Evolutionary conservation across 1,140 invertebrate genomes (phyloP), one percentile per base, ranked within the genome.

Genomic region (Carposina sasakii): DNA sequence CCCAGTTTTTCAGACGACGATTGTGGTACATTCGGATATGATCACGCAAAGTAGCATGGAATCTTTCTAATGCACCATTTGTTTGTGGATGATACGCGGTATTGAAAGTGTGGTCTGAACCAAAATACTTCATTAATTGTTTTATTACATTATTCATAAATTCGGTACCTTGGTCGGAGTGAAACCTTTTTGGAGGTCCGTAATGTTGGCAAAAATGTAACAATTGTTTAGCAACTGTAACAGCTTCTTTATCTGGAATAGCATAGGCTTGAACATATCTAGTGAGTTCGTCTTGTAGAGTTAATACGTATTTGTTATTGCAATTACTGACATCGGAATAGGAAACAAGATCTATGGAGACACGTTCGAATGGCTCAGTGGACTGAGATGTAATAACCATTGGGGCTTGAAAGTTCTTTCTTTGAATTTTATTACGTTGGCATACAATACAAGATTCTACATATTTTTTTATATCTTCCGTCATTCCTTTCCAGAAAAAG

Each of bases 361-460:
- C 59, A 20, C 60, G 52, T 60, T 78, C 63, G 39, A 78, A 78
- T 15, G 68, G 58, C 60, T 68, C 55, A 15, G 51, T 45, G 8
- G 66, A 61, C 8, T 58, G 63, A 16, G 62, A 59, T 0, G 69
- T 77, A 8, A 77, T 73, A n/a, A 67, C 57, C 68, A 76, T 75
- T 30, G 71, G 73, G 10, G 64, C 57, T 64, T 64, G 57, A 22
- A 54, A 68, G 5, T 42, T 60, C 54, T 60, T 67, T 6, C 64
- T 45, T 17, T 61, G 59, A n/a, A 67, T 54, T 65, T 78, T 82
- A 39, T 65, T 66, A 30, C 53, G 54, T 57, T 81, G n/a, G n/a
- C n/a, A n/a, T n/a, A n/a, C n/a, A n/a, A n/a, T n/a, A n/a, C n/a
- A n/a, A n/a, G n/a, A n/a, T n/a, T n/a, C n/a, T n/a, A n/a, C n/a